Conservation (phyloP, 1,140 invertebrate genomes). For the Druon quercuslanigerum region DNA sequence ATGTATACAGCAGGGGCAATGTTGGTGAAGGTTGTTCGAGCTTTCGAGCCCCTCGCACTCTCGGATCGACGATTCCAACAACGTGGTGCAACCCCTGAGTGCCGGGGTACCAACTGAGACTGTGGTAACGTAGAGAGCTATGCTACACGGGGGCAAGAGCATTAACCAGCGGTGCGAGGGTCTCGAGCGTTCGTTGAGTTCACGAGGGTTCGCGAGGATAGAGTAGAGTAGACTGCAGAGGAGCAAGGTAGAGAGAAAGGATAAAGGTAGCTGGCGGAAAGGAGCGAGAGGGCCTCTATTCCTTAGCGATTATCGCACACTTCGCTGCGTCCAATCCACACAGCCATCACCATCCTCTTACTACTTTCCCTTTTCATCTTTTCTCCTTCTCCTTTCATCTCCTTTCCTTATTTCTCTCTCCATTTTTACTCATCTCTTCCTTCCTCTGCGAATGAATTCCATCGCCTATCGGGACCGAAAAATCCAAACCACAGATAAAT, state of each 20-base stretch:
- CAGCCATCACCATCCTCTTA: conserved; percentile 47
- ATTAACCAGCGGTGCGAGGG: conserved; percentile 58
- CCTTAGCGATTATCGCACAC: conserved; percentile 65
- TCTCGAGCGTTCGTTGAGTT: conserved; percentile 55
- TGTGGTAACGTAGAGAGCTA: conserved; percentile 35
- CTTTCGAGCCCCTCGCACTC: conserved; percentile 38
- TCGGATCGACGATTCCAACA: conserved; percentile 27
- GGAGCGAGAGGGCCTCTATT: conserved; percentile 50
- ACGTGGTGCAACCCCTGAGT: not conserved
- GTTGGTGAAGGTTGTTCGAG: conserved; percentile 36
- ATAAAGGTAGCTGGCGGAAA: conserved; percentile 53
- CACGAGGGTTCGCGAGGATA: conserved; percentile 40
- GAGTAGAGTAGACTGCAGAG: conserved; percentile 21
- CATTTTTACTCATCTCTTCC: not conserved
- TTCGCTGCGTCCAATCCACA: conserved; percentile 58
- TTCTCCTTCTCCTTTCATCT: not conserved
- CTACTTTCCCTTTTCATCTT: conserved; percentile 36
- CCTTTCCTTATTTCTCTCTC: conserved; percentile 7
- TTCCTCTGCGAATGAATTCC: not conserved
- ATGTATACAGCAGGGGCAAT: not conserved
- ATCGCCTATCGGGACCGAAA: conserved; percentile 37
- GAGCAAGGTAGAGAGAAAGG: conserved; percentile 52
- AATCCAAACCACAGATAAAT: conserved; percentile 62
- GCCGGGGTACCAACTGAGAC: not conserved
- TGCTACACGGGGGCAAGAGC: conserved; percentile 44